phyloP scores from a whole-genome alignment of 2,888 invertebrate genomes.

The Molanna angustata region DNA sequence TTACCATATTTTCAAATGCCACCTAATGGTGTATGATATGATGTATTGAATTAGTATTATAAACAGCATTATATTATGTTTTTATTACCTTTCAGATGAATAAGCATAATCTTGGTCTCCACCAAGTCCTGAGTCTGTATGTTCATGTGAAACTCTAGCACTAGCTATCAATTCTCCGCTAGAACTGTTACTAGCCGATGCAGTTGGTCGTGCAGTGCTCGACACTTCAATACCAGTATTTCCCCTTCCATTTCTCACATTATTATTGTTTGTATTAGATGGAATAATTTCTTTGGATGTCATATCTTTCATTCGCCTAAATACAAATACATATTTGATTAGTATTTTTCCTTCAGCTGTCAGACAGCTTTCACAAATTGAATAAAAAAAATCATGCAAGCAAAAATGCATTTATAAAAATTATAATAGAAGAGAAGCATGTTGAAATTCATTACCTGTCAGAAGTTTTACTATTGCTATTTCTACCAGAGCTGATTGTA shows the following conservation, averaged over 20 bases:
- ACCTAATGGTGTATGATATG: no score
- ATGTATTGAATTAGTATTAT: no score
- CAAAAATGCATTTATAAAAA: background rate
- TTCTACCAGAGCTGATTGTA: constrained; percentile 56
- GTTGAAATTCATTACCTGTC: constrained; percentile 28
- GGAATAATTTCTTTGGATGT: constrained; percentile 16
- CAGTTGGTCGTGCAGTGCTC: constrained; percentile 43
- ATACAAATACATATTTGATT: no score
- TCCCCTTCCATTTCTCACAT: constrained; percentile 1
- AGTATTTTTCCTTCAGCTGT: background rate
- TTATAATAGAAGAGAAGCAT: no score
- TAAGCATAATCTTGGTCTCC: constrained; percentile 74
- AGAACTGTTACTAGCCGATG: constrained; percentile 53
- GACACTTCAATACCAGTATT: constrained; percentile 41
- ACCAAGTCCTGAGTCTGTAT: constrained; percentile 74
- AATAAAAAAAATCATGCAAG: background rate
- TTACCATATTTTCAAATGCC: no score
- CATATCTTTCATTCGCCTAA: constrained; percentile 21
- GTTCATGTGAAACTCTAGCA: constrained; percentile 66
- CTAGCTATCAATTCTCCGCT: constrained; percentile 53
- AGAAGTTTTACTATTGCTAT: constrained; percentile 47
- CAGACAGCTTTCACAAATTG: background rate
- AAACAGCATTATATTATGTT: background rate
- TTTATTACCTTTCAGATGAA: constrained; percentile 61
- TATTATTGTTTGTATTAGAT: constrained; percentile 1